Evolutionary conservation across 1,140 invertebrate genomes (phyloP), one percentile per base, ranked within the genome.

Genomic region (Bombus impatiens): DNA sequence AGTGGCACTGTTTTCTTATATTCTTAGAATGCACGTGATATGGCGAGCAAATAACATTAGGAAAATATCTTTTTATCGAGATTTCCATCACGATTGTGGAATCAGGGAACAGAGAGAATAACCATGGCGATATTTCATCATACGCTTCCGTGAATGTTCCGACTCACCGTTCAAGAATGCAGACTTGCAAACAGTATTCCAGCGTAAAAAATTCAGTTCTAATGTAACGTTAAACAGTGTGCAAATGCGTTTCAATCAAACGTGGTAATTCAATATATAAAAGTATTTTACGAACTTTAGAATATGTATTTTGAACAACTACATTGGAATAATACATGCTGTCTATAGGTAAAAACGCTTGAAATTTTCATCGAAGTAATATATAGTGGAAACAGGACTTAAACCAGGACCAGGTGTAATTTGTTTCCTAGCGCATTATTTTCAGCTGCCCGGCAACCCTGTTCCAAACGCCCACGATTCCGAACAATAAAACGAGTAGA

Each of bases 121-220:
- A 35, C n/a, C n/a, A 32, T 32, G 12, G n/a, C 2, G 71, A 68
- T 44, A 90, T 89, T 90, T 89, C 89, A 67, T 87, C 86, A 90
- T 59, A 74, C 79, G 80, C 59, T 90, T 87, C 89, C 88, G 88
- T 65, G 78, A 89, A 44, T 85, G 76, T 84, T 57, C 53, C 88
- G 47, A 90, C 71, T 90, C 89, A 90, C 75, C 87, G 88, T 78
- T 47, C 68, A 89, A 87, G 88, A 87, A 90, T 87, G 85, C 74
- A 84, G 79, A 81, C 72, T 62, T 71, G 78, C 47, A 53, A 80
- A 86, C 68, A 40, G 79, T 65, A 53, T 37, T 59, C 40, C 78
- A 42, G 57, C 44, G 76, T 65, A 57, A 62, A 18, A 53, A 53
- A 53, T 53, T 53, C 47, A 22, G 42, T 22, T 28, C 28, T 57